These are phyloP conservation scores for Gisinianus flammeolus DNA, from an alignment of 2,888 invertebrate genomes.

Conservation along the genomic window DNA sequence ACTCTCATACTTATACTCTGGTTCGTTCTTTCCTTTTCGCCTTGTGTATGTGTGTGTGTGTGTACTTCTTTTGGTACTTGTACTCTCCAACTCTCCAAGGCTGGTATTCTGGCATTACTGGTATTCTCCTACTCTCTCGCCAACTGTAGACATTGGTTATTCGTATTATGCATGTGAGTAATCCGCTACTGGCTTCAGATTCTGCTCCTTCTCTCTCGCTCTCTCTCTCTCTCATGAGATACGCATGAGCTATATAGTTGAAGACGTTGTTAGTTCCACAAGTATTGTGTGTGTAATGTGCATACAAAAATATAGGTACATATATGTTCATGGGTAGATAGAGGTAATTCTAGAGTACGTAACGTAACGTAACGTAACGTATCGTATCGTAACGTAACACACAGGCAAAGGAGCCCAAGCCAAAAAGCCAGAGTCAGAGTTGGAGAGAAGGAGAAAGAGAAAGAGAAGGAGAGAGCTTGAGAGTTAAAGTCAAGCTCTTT, in stretches of 20 bases:
- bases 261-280: background rate
- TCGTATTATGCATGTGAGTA: background rate
- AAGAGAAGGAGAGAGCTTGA: background rate
- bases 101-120: background rate
- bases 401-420: background rate
- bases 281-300: background rate
- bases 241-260: constrained; percentile 8
- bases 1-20: background rate
- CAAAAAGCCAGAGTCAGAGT: background rate
- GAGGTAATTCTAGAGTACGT: background rate
- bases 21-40: background rate
- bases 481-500: constrained; percentile 6
- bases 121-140: too few relatives aligned
- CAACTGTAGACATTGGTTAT: too few relatives aligned
- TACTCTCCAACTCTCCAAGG: background rate
- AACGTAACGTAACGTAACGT: background rate
- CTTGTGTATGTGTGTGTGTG: background rate
- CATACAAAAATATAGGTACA: background rate
- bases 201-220: too few relatives aligned
- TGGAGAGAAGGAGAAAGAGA: background rate
- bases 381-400: background rate
- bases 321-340: too few relatives aligned
- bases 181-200: too few relatives aligned
- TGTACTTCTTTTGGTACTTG: background rate
- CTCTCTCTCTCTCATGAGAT: constrained; percentile 1